A percentile compares a stretch with the other conserved stretches of the same genome.
Evolutionary conservation across 1,140 invertebrate species (phyloP).

Genomic region (Aricia agestis): DNA sequence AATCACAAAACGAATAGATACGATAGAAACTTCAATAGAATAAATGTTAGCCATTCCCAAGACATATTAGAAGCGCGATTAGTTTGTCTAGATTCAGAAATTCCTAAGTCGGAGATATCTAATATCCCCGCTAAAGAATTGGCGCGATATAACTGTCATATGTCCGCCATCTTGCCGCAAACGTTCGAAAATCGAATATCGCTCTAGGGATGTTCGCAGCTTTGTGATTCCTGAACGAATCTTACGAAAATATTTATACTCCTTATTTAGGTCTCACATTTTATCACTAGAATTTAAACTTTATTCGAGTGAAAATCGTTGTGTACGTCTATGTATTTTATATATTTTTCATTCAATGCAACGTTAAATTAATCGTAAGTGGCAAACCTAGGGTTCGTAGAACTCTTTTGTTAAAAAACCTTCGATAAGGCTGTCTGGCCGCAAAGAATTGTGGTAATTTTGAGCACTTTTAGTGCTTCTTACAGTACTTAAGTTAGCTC

Average conservation of each 20-base stretch:
- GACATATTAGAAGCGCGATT: constrained; percentile 1
- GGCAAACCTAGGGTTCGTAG: too few species aligned
- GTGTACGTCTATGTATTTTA: too few species aligned
- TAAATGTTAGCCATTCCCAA: neutral
- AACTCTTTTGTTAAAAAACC: too few species aligned
- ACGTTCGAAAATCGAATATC: constrained; percentile 59
- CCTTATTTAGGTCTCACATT: neutral
- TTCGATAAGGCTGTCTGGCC: too few species aligned
- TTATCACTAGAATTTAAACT: neutral
- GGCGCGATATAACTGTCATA: constrained; percentile 59
- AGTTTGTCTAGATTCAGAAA: constrained; percentile 24
- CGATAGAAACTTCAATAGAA: neutral
- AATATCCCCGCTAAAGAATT: constrained; percentile 62
- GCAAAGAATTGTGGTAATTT: neutral
- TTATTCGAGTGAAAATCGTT: neutral
- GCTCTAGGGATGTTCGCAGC: constrained; percentile 48
- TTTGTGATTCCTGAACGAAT: constrained; percentile 30
- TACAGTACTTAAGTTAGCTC: too few species aligned
- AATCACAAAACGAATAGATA: neutral
- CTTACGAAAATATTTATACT: constrained; percentile 9
- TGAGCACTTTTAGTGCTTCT: neutral
- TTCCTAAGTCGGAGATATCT: constrained; percentile 58
- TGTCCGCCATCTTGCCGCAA: constrained; percentile 65
- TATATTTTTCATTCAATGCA: too few species aligned
- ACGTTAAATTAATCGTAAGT: too few species aligned